Conservation (phyloP, 2,113 vertebrate species). For the Lepus americanus region DNA sequence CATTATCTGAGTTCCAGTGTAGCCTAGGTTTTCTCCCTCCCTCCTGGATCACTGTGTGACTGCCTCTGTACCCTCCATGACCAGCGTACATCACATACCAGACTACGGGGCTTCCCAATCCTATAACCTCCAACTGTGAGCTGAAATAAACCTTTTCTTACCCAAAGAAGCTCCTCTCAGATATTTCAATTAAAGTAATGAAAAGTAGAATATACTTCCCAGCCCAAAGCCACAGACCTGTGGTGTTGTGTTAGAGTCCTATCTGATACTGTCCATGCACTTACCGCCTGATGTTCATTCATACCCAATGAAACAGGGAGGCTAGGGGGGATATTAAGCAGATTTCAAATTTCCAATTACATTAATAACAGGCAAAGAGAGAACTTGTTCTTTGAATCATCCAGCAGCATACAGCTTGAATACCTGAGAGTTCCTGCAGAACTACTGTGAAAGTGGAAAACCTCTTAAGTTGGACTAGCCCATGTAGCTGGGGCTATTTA, state of each 20-base stretch:
- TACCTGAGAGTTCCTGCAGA: background rate
- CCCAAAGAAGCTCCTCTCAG: too few species aligned
- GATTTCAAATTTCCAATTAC: conserved; percentile 1
- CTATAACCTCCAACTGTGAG: too few species aligned
- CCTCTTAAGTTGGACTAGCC: background rate
- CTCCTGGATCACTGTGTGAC: too few species aligned
- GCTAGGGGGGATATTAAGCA: background rate
- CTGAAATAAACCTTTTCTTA: too few species aligned
- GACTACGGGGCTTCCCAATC: too few species aligned
- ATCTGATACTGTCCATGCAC: background rate
- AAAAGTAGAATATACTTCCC: background rate
- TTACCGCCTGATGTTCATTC: background rate
- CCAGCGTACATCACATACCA: too few species aligned
- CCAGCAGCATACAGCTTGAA: background rate
- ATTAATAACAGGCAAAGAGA: background rate
- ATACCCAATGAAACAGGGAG: background rate
- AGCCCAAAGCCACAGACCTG: background rate
- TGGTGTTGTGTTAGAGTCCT: background rate
- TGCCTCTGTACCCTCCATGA: too few species aligned
- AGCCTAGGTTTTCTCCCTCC: too few species aligned
- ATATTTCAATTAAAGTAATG: too few species aligned
- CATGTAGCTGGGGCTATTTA: background rate
- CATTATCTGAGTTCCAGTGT: too few species aligned
- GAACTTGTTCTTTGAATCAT: background rate
- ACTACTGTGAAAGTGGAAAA: background rate